Evolutionary conservation across 1,140 invertebrate genomes (phyloP), one percentile per base, ranked within the genome.

Genomic region (Pseudomyrmex pallidus): DNA sequence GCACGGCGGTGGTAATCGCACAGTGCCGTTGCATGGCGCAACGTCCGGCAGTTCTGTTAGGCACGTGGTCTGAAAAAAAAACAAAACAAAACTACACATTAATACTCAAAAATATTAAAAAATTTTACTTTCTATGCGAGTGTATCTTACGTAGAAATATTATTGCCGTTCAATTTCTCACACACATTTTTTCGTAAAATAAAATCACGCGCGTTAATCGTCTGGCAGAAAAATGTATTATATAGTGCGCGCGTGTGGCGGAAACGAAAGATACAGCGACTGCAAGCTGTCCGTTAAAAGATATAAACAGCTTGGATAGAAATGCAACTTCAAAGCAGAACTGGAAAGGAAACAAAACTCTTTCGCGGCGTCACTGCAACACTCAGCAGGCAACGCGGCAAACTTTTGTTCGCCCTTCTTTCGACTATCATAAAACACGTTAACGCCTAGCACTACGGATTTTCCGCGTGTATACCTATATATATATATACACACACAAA

Each of bases 1-100:
- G 90, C 93, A 92, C 64, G 91, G 89, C 64, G 93, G 92, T 87
- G 94, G 93, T 66, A 94, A 82, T 70, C 94, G 93, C 59, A 94
- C 91, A 15, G 93, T 94, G 61, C 94, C 94, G 84, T 94, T 95
- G 88, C 93, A 94, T 67, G 94, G 94, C 72, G 94, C 94, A 84
- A 95, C 94, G 83, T 95, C 94, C 90, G 94, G 94, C 86, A 95
- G 91, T 91, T 94, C 94, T 85, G 94, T 94, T 93, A 95, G 93
- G 92, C 94, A 95, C 91, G 94, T 94, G 90, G 94, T 94, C 94
- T 94, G 93, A 7, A 93, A 94, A 59, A 91, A 77, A 48, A 50
- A 59, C 12, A 35, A 35, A 35, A 35, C 35, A 35, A 35, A 35
- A 25, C 0, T 7, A 35, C 7, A 5, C 0, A 35, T 35, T 35